phyloP scores from a whole-genome alignment of 1,140 invertebrate genomes.

The Pseudomyrmex dendroicus region DNA sequence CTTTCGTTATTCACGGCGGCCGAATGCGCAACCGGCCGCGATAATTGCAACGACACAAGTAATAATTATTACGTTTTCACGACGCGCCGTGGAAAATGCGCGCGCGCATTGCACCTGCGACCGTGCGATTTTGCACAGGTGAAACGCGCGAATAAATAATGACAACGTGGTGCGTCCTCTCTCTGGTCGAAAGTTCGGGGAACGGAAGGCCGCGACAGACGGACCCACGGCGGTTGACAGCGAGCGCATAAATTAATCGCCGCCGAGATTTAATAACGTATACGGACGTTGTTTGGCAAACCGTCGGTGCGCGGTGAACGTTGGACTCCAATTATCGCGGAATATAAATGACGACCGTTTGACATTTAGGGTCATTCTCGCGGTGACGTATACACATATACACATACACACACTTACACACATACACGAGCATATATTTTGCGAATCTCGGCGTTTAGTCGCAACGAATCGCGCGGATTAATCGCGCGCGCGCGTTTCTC shows the following conservation, averaged over 20 bases:
- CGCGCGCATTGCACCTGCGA: slow-evolving; percentile 28
- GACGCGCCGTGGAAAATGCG: background rate
- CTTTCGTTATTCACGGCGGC: slow-evolving; percentile 44
- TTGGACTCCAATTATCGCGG: slow-evolving; percentile 44
- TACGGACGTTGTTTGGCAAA: slow-evolving; percentile 34
- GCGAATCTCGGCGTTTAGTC: background rate
- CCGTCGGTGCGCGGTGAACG: slow-evolving; percentile 8
- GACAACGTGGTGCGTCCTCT: background rate
- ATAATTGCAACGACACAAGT: slow-evolving; percentile 41
- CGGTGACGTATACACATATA: background rate
- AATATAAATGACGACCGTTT: slow-evolving; percentile 53
- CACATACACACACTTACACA: no score
- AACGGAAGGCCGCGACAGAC: background rate
- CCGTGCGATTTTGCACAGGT: background rate
- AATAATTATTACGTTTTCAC: slow-evolving; percentile 53
- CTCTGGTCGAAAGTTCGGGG: slow-evolving; percentile 5
- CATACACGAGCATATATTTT: background rate
- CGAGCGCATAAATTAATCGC: slow-evolving; percentile 51
- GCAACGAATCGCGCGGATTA: background rate
- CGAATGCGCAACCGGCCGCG: slow-evolving; percentile 31
- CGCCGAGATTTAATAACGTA: slow-evolving; percentile 57
- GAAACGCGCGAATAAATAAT: slow-evolving; percentile 48
- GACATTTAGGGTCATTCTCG: slow-evolving; percentile 41
- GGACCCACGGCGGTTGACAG: slow-evolving; percentile 32
- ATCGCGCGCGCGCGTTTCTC: background rate